phyloP scores from a whole-genome alignment of 2,113 vertebrate genomes.

The Maccullochella peelii region DNA sequence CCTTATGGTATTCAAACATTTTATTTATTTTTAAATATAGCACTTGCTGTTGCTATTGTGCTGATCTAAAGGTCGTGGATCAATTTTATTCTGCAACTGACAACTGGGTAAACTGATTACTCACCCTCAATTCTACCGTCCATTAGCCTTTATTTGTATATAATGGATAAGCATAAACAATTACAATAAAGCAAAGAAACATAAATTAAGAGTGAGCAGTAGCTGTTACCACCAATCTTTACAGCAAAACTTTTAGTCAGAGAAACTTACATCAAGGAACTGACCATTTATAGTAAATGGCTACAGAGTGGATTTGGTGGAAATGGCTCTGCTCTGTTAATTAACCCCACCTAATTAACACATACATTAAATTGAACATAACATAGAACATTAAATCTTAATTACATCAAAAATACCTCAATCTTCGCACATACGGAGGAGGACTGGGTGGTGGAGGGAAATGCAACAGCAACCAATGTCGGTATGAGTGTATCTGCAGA shows the following conservation, averaged over 20 bases:
- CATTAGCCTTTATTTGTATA: background rate
- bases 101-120: background rate
- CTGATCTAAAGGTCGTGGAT: background rate
- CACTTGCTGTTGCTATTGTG: background rate
- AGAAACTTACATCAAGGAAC: background rate
- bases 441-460: background rate
- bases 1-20: too few relatives aligned
- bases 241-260: background rate
- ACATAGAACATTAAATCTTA: background rate
- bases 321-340: background rate
- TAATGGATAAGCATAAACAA: background rate
- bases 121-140: background rate
- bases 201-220: background rate
- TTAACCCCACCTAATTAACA: background rate
- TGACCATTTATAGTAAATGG: background rate
- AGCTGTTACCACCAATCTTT: background rate
- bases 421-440: too few relatives aligned
- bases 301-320: background rate
- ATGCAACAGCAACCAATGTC: background rate
- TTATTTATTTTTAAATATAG: background rate
- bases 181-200: background rate
- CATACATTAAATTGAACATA: too few relatives aligned
- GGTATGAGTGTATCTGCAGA: background rate
- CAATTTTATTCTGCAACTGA: background rate
- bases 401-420: background rate